phyloP scores from a whole-genome alignment of 2,113 vertebrate species.

The Sciurus niger region DNA sequence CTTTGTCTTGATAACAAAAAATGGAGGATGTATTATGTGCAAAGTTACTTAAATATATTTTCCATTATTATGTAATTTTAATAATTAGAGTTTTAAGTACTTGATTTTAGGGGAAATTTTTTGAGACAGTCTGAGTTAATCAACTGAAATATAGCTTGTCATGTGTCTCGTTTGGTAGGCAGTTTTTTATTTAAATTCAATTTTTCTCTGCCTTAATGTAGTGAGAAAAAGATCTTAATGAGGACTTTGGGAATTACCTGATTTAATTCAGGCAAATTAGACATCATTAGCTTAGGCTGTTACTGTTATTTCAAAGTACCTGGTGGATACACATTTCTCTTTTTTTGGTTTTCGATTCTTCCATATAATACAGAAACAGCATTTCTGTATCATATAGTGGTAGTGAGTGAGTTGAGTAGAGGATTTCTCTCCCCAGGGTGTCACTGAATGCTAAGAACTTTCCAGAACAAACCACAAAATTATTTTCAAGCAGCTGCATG shows the following conservation, averaged over 20 bases:
- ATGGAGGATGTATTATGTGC: background rate
- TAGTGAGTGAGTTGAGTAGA: background rate
- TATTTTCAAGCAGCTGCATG: background rate
- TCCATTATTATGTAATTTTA: constrained; percentile 13
- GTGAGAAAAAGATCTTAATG: background rate
- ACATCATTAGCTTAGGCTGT: constrained; percentile 26
- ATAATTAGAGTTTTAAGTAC: background rate
- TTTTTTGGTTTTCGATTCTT: constrained; percentile 28
- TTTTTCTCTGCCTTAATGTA: constrained; percentile 38
- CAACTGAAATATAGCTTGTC: background rate
- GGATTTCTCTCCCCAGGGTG: background rate
- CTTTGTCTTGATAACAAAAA: constrained; percentile 16
- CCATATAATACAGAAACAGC: background rate
- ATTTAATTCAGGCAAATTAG: constrained; percentile 35
- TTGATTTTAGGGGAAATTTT: constrained; percentile 47
- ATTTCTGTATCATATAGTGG: background rate
- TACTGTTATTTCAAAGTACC: background rate
- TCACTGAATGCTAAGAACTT: background rate
- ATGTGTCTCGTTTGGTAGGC: background rate
- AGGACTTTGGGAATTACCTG: constrained; percentile 51
- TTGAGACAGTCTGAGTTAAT: background rate
- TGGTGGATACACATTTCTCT: background rate
- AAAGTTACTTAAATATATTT: constrained; percentile 21
- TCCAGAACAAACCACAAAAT: background rate
- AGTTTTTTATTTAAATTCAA: constrained; percentile 58